Evolutionary conservation across 2,113 vertebrate species (phyloP).

Genomic region (Coptodon rendalli): DNA sequence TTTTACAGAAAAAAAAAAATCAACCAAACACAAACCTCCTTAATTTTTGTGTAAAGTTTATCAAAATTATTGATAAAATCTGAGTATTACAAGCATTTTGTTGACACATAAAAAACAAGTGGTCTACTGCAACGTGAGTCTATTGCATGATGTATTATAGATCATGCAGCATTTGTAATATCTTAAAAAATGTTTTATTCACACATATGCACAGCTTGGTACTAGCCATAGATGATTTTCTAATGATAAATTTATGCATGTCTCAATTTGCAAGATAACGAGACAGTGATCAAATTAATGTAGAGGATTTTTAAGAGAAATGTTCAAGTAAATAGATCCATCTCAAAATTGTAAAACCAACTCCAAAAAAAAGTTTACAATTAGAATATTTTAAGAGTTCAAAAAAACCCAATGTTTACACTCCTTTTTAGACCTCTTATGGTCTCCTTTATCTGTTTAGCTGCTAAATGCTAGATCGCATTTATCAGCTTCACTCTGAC

Average conservation of each 20-base stretch:
- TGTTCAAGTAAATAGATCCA: not conserved
- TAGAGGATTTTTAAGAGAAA: not conserved
- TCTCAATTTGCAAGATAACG: not conserved
- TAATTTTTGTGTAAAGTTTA: not conserved
- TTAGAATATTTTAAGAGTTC: not conserved
- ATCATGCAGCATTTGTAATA: not conserved
- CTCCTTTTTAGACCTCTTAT: not conserved
- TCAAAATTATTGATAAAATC: not conserved
- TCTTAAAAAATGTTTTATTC: not conserved
- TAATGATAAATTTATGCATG: not conserved
- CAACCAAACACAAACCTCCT: not conserved
- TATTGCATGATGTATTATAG: not conserved
- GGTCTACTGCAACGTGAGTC: not conserved
- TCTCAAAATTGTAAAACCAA: not conserved
- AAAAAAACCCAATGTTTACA: not conserved
- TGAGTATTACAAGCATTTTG: not conserved
- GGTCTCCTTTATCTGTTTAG: not conserved
- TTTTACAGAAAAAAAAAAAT: not conserved
- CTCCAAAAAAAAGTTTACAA: accelerated
- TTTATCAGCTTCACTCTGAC: not conserved
- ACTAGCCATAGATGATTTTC: not conserved
- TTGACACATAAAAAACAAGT: not conserved
- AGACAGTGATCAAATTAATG: not conserved
- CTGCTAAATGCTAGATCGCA: not conserved
- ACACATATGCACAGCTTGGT: not conserved